Base-by-base conservation (phyloP, 1,140 invertebrate genomes). In the Drosophila malerkotliana region DNA sequence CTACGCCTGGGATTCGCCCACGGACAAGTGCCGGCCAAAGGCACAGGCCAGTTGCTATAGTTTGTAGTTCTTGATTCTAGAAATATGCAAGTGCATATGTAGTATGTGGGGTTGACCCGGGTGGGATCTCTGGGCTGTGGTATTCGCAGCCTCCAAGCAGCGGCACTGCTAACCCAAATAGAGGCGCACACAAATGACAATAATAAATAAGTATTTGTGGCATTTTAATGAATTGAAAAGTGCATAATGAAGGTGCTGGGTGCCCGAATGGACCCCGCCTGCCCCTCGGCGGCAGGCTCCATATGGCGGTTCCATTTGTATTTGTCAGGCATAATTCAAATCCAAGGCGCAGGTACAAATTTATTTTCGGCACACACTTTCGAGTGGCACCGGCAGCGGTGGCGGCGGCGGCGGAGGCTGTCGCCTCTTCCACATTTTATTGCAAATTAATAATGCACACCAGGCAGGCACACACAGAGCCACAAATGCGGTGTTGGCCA, bases 361-460 rank as follows among this genome's bases (percentile, higher is more conserved):
- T 61, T 87, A 87, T 87, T 88, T 87, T 76, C 63, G 83, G 21
- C 44, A 9, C 41, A 6, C 66, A 56, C 37, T 47, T 61, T 45
- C 72, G 32, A 15, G 34, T 52, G 44, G 77, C 58, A 45, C 62
- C 66, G 69, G 53, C 49, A 56, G 52, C 80, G 41, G 77, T 55
- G 49, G 66, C 62, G 69, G 53, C 55, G 41, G 77, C 58, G 49
- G 66, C 66, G 69, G 53, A 44, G 60, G 52, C 76, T 63, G 74
- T 72, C 56, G 73, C 64, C 57, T 53, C 58, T 88, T 88, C 79
- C 84, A 88, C 84, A 77, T 80, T 77, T 84, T 83, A 90, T 90
- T 87, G 72, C 79, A 87, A 90, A 87, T 90, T 90, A 90, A 90
- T 90, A 87, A 87, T 90, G 81, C 75, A 79, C 72, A 79, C 56